A percentile compares a stretch with the other conserved stretches of the same genome.
These are phyloP conservation scores for Bucorvus abyssinicus DNA, from an alignment of 2,797 vertebrate species.

Conservation along the genomic window DNA sequence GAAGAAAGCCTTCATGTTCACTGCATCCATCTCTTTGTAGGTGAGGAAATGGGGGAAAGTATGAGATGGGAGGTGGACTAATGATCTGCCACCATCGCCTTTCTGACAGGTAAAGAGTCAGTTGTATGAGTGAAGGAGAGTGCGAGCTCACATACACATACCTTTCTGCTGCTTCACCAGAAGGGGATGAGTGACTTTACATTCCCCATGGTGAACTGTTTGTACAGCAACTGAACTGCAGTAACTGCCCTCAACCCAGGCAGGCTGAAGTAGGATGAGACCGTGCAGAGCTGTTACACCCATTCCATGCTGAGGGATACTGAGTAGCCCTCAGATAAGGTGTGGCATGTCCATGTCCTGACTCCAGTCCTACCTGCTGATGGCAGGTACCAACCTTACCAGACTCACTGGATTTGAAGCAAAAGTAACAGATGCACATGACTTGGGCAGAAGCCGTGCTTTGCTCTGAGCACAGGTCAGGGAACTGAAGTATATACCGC, in stretches of 20 bases:
- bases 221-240: background rate
- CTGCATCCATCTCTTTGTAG: background rate
- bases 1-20: background rate
- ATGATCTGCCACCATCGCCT: background rate
- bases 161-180: background rate
- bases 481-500: background rate
- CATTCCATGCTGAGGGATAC: background rate
- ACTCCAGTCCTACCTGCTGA: background rate
- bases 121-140: background rate
- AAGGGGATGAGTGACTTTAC: background rate
- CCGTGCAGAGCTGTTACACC: background rate
- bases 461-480: background rate
- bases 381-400: background rate
- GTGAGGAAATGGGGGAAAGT: background rate
- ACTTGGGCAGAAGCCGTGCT: background rate
- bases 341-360: background rate
- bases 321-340: background rate
- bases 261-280: background rate
- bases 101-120: background rate
- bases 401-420: background rate
- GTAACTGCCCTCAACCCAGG: background rate
- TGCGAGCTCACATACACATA: background rate
- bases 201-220: background rate
- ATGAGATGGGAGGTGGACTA: background rate
- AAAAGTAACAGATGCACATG: background rate